Conservation (phyloP, 2,113 vertebrate species). For the Merops nubicus region DNA sequence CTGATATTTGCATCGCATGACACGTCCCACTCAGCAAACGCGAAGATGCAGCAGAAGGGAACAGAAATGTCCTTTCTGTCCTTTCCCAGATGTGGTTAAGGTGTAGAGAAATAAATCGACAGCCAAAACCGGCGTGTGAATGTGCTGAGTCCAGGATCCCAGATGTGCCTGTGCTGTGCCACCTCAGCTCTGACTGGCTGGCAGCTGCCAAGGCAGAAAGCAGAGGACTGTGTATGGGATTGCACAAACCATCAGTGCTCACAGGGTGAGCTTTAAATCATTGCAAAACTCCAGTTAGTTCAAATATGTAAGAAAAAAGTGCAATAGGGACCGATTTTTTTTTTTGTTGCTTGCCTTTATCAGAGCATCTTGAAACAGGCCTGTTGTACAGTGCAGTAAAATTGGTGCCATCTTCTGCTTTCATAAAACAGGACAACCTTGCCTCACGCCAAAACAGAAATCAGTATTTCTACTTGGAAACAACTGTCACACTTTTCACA, state of each 20-base stretch:
- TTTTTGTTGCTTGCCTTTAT: background rate
- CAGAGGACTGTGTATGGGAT: accelerated
- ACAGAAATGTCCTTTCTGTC: background rate
- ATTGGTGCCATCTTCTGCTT: background rate
- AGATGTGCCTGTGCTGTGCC: accelerated
- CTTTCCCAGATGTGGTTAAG: background rate
- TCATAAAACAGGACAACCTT: background rate
- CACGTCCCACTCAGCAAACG: background rate
- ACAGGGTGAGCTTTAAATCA: no score
- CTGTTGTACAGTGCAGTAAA: background rate
- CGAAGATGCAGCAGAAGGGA: background rate
- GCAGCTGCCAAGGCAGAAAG: accelerated
- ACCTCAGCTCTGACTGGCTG: background rate
- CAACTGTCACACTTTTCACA: background rate
- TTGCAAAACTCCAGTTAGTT: background rate
- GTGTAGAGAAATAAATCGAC: background rate
- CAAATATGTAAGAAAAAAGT: background rate
- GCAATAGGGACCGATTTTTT: background rate
- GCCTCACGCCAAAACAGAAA: background rate
- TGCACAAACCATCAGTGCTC: background rate
- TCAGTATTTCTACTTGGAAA: background rate
- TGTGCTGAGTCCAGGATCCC: background rate
- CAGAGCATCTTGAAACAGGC: background rate
- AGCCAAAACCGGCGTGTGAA: background rate
- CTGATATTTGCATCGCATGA: background rate